Evolutionary conservation across 2,888 invertebrate species (phyloP), one percentile per base, ranked within the genome.

Genomic region (Cephus pulcher): DNA sequence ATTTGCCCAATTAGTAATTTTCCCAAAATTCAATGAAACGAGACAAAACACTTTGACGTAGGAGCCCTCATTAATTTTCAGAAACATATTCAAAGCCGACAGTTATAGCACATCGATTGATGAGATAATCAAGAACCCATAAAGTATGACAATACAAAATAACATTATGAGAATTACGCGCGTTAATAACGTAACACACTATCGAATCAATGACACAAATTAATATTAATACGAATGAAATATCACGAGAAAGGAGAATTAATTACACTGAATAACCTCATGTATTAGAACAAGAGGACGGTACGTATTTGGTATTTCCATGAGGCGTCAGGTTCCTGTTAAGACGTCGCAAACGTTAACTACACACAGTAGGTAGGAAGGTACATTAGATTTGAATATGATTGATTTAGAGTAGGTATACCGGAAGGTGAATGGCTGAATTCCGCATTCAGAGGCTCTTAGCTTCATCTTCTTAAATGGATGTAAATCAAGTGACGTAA

Each of bases 351-450:
- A 23, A 56, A 56, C 56, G 56, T 56, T 56, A 56, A 23, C 56
- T 56, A 56, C 56, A 15, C 23, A 56, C 56, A 56, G 56, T 56
- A 56, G 56, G 56, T 40, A 40, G 40, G 40, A 15, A 56, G 56
- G 71, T 30, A 34, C 71, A 32, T 71, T 71, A 32, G 32, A 33
- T 89, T 86, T 89, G 87, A 88, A 87, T 87, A 88, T 89, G 89
- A 89, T 89, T 89, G 89, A 89, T 89, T 82, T 87, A 88, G 87
- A 87, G 86, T 83, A 86, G 80, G 84, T 80, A 79, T 79, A 81
- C 80, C 83, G 78, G 77, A 85, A 87, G 86, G 83, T 86, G 85
- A 86, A 88, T 86, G 84, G 56, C 23, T 9, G 56, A 56, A 23
- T 23, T 23, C 23, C 23, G 23, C 9, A 56, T 56, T 56, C 56